A percentile compares a stretch with the other conserved stretches of the same genome.
Conservation (phyloP, 2,888 invertebrate genomes). For the Trissoscelio sp. region DNA sequence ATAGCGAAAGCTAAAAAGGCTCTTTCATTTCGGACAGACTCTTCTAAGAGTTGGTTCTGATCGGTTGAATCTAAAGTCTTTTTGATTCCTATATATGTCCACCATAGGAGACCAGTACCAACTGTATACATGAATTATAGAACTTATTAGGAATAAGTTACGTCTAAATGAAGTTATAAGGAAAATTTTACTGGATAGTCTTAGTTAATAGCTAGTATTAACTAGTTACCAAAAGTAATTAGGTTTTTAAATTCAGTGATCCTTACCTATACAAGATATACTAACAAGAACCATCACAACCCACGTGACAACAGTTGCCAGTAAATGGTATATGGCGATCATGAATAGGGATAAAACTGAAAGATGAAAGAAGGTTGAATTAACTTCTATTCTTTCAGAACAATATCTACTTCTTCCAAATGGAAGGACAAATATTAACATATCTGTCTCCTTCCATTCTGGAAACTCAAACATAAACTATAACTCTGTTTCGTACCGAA, state of each 20-base stretch:
- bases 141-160: too few relatives aligned
- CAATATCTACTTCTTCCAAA: not conserved
- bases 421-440: too few relatives aligned
- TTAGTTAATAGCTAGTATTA: too few relatives aligned
- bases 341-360: slow-evolving; percentile 92
- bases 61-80: slow-evolving; percentile 86
- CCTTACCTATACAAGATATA: slow-evolving; percentile 88
- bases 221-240: too few relatives aligned
- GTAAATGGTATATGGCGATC: slow-evolving; percentile 88
- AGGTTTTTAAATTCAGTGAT: too few relatives aligned
- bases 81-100: slow-evolving; percentile 92
- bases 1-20: slow-evolving; percentile 94
- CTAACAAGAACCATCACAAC: slow-evolving; percentile 56
- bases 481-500: slow-evolving; percentile 92
- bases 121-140: too few relatives aligned
- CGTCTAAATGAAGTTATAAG: too few relatives aligned
- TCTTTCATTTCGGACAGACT: slow-evolving; percentile 92
- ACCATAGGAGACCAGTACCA: slow-evolving; percentile 93
- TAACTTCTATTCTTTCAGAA: not conserved
- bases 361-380: slow-evolving; percentile 56
- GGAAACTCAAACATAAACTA: too few relatives aligned
- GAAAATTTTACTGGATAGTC: too few relatives aligned
- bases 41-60: slow-evolving; percentile 86
- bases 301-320: slow-evolving; percentile 57
- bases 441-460: too few relatives aligned